These are phyloP conservation scores for Knipowitschia caucasica DNA, from an alignment of 2,797 vertebrate genomes.

Conservation along the genomic window DNA sequence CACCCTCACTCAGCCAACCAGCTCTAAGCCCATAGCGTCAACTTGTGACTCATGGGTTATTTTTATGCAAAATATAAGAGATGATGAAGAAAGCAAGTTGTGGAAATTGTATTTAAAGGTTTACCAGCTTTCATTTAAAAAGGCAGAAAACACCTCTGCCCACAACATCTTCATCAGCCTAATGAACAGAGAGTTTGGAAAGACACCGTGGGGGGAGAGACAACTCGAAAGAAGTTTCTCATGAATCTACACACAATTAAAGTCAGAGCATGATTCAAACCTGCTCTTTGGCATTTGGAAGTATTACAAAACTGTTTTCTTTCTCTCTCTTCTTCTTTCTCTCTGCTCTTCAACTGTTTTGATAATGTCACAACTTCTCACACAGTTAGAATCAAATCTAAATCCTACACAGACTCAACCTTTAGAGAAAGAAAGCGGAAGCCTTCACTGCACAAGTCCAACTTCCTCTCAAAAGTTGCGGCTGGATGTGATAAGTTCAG, in stretches of 20 bases:
- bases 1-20: too few species aligned
- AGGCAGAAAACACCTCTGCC: too few species aligned
- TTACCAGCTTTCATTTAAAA: too few species aligned
- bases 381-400: neutral
- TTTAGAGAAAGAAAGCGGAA: neutral
- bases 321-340: neutral
- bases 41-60: too few species aligned
- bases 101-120: too few species aligned
- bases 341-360: neutral
- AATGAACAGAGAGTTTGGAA: too few species aligned
- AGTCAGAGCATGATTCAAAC: neutral
- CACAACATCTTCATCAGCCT: too few species aligned
- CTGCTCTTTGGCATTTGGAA: neutral
- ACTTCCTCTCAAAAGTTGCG: neutral
- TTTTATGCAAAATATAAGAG: too few species aligned
- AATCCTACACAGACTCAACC: neutral
- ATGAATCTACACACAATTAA: neutral
- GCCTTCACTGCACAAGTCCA: neutral
- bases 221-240: neutral
- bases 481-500: neutral
- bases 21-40: too few species aligned
- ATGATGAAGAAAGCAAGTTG: too few species aligned
- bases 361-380: slow-evolving; percentile 2
- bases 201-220: too few species aligned
- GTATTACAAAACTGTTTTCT: neutral